These are phyloP conservation scores for Turnix velox DNA, from an alignment of 2,113 vertebrate genomes.

Conservation along the genomic window DNA sequence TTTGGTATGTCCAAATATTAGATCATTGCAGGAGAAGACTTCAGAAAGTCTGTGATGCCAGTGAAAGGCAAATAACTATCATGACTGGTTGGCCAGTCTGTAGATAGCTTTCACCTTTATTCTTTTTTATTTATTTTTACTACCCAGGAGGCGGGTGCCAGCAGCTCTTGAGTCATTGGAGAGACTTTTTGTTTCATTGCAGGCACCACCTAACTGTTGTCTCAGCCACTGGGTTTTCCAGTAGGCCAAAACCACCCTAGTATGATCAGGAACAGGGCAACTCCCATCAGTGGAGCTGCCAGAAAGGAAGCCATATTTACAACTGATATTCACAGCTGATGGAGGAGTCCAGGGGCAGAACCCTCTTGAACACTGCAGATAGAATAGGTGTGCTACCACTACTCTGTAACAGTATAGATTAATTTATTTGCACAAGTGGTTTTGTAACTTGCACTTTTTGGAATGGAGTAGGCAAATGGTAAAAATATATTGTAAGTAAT, in stretches of 20 bases:
- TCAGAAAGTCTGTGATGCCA: background rate
- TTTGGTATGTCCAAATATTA: background rate
- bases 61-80: background rate
- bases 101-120: background rate
- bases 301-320: background rate
- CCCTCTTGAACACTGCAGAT: background rate
- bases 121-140: background rate
- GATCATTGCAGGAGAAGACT: background rate
- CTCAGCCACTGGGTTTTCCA: background rate
- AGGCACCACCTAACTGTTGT: background rate
- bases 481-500: background rate
- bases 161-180: background rate
- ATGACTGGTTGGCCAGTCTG: background rate
- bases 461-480: background rate
- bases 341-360: background rate
- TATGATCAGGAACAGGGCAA: background rate
- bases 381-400: background rate
- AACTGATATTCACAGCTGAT: background rate
- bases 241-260: background rate
- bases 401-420: background rate
- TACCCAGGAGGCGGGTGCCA: accelerated
- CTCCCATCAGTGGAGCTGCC: background rate
- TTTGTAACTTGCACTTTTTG: background rate
- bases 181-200: background rate
- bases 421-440: background rate